Evolutionary conservation across 1,140 invertebrate species (phyloP).

Genomic region (Colletes latitarsis): DNA sequence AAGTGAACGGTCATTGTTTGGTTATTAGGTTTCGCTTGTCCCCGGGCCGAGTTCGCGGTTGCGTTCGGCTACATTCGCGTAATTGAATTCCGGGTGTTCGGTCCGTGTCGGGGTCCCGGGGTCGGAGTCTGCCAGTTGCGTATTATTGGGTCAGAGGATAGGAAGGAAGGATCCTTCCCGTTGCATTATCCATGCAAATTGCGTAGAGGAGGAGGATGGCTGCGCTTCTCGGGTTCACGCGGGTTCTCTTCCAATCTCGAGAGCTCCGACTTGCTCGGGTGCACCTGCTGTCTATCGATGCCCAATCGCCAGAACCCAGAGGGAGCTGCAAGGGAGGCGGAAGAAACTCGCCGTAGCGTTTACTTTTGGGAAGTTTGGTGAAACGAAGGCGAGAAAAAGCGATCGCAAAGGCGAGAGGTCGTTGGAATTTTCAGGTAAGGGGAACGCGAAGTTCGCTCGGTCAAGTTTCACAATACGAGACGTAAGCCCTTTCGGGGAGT

Average conservation of each 20-base stretch:
- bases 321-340: too few relatives aligned
- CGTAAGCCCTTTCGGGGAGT: background rate
- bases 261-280: too few relatives aligned
- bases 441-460: constrained; percentile 13
- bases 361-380: constrained; percentile 6
- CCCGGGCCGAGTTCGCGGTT: constrained; percentile 51
- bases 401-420: background rate
- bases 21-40: constrained; percentile 58
- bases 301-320: too few relatives aligned
- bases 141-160: constrained; percentile 73
- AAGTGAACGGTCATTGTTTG: constrained; percentile 49
- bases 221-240: background rate
- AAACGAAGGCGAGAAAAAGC: background rate
- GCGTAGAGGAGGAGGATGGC: constrained; percentile 46
- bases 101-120: constrained; percentile 37
- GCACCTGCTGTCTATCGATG: too few relatives aligned
- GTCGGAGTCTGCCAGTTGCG: constrained; percentile 55
- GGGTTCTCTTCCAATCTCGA: background rate
- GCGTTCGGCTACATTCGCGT: constrained; percentile 64
- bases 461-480: constrained; percentile 19
- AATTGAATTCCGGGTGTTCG: constrained; percentile 73
- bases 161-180: constrained; percentile 59
- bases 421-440: constrained; percentile 16
- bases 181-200: constrained; percentile 73
- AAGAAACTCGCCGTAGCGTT: constrained; percentile 9